Conservation (phyloP, 2,888 invertebrate species). For the Latheticus oryzae region DNA sequence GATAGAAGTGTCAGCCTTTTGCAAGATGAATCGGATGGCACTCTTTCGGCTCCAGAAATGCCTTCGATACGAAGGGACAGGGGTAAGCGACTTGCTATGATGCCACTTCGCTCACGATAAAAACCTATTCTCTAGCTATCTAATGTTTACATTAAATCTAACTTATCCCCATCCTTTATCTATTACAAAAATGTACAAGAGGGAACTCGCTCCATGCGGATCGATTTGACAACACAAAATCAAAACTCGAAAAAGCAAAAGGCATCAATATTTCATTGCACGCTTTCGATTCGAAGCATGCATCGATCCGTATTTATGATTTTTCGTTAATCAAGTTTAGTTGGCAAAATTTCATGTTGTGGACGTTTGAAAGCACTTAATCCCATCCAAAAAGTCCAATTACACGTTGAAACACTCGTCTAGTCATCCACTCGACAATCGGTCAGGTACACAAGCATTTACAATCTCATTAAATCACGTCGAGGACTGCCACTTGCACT, state of each 20-base stretch:
- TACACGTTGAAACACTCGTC: constrained; percentile 31
- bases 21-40: constrained; percentile 84
- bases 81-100: constrained; percentile 64
- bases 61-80: constrained; percentile 74
- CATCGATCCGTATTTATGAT: constrained; percentile 21
- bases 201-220: constrained; percentile 32
- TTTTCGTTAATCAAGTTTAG: constrained; percentile 3
- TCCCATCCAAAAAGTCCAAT: constrained; percentile 33
- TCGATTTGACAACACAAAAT: constrained; percentile 15
- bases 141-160: constrained; percentile 13
- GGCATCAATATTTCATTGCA: constrained; percentile 9
- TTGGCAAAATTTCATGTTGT: constrained; percentile 13
- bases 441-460: constrained; percentile 32
- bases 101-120: constrained; percentile 21
- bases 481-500: constrained; percentile 30
- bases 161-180: constrained; percentile 6
- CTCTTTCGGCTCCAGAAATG: constrained; percentile 84
- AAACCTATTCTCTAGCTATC: constrained; percentile 9
- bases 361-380: constrained; percentile 24
- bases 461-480: constrained; percentile 38
- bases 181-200: constrained; percentile 24
- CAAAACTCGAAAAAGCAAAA: not conserved
- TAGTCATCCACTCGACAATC: constrained; percentile 21
- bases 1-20: constrained; percentile 69
- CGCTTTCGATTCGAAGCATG: constrained; percentile 8